These are phyloP conservation scores for Zeus faber DNA, from an alignment of 2,113 vertebrate species.

Conservation along the genomic window DNA sequence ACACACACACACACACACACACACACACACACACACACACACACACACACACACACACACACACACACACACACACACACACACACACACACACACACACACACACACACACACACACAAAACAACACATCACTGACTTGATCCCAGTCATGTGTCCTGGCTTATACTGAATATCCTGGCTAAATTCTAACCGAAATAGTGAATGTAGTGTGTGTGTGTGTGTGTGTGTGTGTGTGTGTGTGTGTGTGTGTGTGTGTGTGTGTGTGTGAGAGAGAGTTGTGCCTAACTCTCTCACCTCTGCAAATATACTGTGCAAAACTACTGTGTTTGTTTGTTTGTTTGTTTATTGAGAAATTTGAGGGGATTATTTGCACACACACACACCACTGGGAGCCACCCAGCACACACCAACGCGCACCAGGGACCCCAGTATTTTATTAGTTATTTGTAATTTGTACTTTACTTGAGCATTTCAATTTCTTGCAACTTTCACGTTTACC, in stretches of 20 bases:
- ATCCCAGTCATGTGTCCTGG: conserved; percentile 46
- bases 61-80: conserved; percentile 7
- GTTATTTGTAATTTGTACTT: too few species aligned
- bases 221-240: conserved; percentile 23
- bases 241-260: conserved; percentile 15
- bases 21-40: conserved; percentile 18
- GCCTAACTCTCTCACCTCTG: too few species aligned
- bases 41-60: conserved; percentile 1
- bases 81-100: conserved; percentile 23
- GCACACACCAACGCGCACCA: too few species aligned
- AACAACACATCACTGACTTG: conserved; percentile 29
- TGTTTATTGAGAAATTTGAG: too few species aligned
- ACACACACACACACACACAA: conserved; percentile 11
- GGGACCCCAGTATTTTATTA: too few species aligned
- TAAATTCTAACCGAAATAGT: conserved; percentile 27
- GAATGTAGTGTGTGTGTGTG: conserved; percentile 5
- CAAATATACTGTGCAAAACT: too few species aligned
- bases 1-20: conserved; percentile 21
- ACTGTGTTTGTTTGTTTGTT: too few species aligned
- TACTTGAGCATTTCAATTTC: too few species aligned
- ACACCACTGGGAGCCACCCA: too few species aligned
- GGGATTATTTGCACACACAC: background rate
- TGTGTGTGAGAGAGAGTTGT: background rate
- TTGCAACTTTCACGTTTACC: too few species aligned
- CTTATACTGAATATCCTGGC: conserved; percentile 31